Conservation (phyloP, 2,888 invertebrate species). For the Drosophila prostipennis region DNA sequence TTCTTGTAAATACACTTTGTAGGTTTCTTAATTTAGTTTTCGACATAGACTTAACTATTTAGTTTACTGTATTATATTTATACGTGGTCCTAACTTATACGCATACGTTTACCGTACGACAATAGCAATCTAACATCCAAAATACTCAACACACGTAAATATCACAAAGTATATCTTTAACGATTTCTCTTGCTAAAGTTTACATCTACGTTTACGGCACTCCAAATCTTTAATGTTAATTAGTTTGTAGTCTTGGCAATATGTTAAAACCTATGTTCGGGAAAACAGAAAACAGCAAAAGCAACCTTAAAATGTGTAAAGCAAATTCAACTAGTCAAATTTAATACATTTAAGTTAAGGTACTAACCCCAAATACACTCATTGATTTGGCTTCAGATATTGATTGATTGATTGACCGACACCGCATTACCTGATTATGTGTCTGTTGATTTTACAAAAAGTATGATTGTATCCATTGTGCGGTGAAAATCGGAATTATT, state of each 20-base stretch:
- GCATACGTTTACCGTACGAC: slow-evolving; percentile 50
- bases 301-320: slow-evolving; percentile 71
- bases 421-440: slow-evolving; percentile 21
- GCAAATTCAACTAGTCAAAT: slow-evolving; percentile 83
- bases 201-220: slow-evolving; percentile 31
- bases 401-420: slow-evolving; percentile 26
- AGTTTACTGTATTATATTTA: slow-evolving; percentile 76
- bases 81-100: slow-evolving; percentile 76
- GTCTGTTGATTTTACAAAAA: neutral
- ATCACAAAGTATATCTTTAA: slow-evolving; percentile 77
- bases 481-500: slow-evolving; percentile 60
- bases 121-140: slow-evolving; percentile 77
- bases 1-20: slow-evolving; percentile 68
- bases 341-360: slow-evolving; percentile 75
- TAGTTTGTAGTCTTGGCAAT: slow-evolving; percentile 67
- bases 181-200: slow-evolving; percentile 53
- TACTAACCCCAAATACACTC: slow-evolving; percentile 75
- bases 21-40: slow-evolving; percentile 55
- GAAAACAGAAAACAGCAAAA: slow-evolving; percentile 48
- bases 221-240: slow-evolving; percentile 75
- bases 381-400: slow-evolving; percentile 32
- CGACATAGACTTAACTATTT: slow-evolving; percentile 39
- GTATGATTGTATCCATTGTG: slow-evolving; percentile 33
- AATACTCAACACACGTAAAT: slow-evolving; percentile 79
- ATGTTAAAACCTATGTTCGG: slow-evolving; percentile 50